These are phyloP conservation scores for Lithobates sylvaticus DNA, from an alignment of 2,797 vertebrate species.

Conservation along the genomic window DNA sequence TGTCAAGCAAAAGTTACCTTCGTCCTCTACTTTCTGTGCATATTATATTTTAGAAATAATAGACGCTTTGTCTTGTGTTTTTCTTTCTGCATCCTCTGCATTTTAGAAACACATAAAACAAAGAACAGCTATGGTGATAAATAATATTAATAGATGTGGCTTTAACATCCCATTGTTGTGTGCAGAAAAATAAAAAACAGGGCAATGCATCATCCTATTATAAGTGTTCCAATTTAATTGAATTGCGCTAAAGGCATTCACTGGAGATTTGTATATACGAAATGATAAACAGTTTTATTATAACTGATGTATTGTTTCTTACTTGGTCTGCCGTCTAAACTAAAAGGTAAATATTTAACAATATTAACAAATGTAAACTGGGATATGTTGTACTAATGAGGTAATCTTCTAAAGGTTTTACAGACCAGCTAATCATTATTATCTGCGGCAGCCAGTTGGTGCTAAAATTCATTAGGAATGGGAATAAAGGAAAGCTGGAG, in stretches of 20 bases:
- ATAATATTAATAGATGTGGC: neutral
- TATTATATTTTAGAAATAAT: neutral
- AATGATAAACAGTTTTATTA: neutral
- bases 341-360: neutral
- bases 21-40: neutral
- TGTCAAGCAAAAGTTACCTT: neutral
- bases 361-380: neutral
- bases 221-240: slow-evolving; percentile 4
- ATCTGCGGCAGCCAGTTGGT: neutral
- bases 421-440: too few species aligned
- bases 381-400: neutral
- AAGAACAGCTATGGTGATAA: neutral
- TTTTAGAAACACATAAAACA: neutral
- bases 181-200: neutral
- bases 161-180: neutral
- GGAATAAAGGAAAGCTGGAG: neutral
- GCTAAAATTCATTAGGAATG: neutral
- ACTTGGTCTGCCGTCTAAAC: neutral
- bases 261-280: neutral
- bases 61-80: neutral
- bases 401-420: too few species aligned
- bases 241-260: neutral
- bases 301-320: neutral
- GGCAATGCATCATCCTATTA: neutral
- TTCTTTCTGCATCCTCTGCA: neutral